Percentiles rank a stretch among this genome's conserved stretches.
phyloP scores from a whole-genome alignment of 1,140 invertebrate species.

The Frieseomelitta varia region DNA sequence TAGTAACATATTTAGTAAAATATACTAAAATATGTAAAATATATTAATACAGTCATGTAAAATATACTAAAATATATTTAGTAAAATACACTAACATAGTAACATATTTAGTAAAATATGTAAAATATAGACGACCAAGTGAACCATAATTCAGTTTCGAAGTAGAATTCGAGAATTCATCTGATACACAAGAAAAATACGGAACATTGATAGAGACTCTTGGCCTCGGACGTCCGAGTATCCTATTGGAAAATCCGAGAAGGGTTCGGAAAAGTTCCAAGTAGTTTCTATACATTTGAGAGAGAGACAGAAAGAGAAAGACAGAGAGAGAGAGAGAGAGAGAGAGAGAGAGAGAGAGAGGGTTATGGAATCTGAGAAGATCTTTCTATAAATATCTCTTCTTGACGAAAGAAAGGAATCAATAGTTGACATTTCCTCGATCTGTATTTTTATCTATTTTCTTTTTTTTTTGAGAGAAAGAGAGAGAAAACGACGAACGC shows the following conservation, averaged over 20 bases:
- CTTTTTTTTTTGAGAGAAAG: too few relatives aligned
- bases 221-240: background rate
- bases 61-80: too few relatives aligned
- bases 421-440: background rate
- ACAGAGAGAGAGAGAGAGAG: too few relatives aligned
- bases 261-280: constrained; percentile 14
- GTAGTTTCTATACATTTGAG: background rate
- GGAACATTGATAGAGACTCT: background rate
- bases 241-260: constrained; percentile 15
- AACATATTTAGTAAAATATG: too few relatives aligned
- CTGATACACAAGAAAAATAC: background rate
- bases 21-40: too few relatives aligned
- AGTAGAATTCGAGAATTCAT: background rate
- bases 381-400: background rate
- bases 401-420: background rate
- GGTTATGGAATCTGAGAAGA: background rate
- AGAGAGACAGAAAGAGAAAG: background rate
- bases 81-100: too few relatives aligned
- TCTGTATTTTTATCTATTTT: background rate
- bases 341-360: too few relatives aligned
- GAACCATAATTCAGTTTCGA: background rate
- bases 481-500: too few relatives aligned
- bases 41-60: too few relatives aligned
- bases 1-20: too few relatives aligned
- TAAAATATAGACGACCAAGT: too few relatives aligned